Evolutionary conservation across 2,888 invertebrate species (phyloP), one percentile per base, ranked within the genome.

Genomic region (Carpatolechia fugitivella): DNA sequence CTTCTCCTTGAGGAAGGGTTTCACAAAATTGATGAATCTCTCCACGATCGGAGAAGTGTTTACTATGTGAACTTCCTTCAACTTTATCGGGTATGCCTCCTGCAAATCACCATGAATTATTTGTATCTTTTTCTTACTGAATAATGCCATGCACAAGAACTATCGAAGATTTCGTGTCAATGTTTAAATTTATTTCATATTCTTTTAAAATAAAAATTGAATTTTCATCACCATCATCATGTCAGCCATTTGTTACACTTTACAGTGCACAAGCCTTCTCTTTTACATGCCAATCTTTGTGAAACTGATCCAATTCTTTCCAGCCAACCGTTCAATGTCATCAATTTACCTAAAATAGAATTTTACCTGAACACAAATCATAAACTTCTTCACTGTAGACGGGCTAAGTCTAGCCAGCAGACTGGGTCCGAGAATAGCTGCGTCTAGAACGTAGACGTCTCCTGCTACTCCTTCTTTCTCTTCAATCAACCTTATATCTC

Each of bases 1-100:
- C 85, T 97, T 97, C 70, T 97, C 96, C 72, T 95, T 96, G 20
- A 97, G 87, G 85, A 96, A 95, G 0, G 96, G 96, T 73, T 95
- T 96, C 0, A 96, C 95, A 76, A 96, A 95, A 72, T 93, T 95
- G 60, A 96, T 92, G 64, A 96, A 96, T 51, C 95, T 93, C 69
- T 96, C 96, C 13, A 96, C 95, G 41, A 96, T 80, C 0, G 96
- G 94, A 6, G 95, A 95, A 1, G 95, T 94, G 78, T 97, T 96
- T 52, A 97, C 91, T 3, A 96, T 93, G 78, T 97, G 96, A 18
- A 96, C 94, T 82, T 96, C 95, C 75, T 96, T 96, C 61, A 96
- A 86, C 76, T 96, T 96, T 0, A 96, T 96, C 0, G 96, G 96
- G 74, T 96, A 97, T 0, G 89, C 89, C 65, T 90, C 89, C 89